Base-by-base conservation (phyloP, 2,888 invertebrate genomes). In the Ganaspis brasiliensis region DNA sequence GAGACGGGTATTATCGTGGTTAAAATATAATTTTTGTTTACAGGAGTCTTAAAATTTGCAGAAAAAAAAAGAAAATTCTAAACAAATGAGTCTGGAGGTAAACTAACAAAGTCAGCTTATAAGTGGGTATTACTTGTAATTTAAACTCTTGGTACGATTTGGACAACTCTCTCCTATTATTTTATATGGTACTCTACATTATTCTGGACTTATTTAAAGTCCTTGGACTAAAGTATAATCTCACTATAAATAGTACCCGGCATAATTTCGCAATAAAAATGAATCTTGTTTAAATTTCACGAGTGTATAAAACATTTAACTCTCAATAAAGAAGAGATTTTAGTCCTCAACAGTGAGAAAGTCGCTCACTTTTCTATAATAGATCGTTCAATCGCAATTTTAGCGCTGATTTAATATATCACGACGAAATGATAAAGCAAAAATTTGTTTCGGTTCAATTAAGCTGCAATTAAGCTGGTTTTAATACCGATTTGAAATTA, bases 211-310 rank as follows among this genome's bases (percentile, higher is more conserved):
- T 14, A 63, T 45, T 63, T 21, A 10, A 45, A 45, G 45, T 21
- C 21, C 26, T 67, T 45, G 9, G 45, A 9, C 24, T 45, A 45
- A 14, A 67, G 45, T 19, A 67, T 67, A 67, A 67, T 45, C 24
- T 21, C 24, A 67, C 9, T 21, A 45, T 45, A 67, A 67, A 67
- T 45, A 45, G 14, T 45, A 6, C 40, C 45, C 14, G 40, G 45
- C 21, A 67, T 45, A 45, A 67, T 67, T 45, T n/a, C 14, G 24
- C 45, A 45, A 40, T 45, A 45, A 67, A 67, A 35, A 37, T 16
- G 37, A 67, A 67, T 45, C 14, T 63, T 61, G 16, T 61, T 61
- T 35, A 35, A 37, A 61, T 31, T 56, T 56, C 63, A 14, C 19
- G 6, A 45, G 8, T 45, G 8, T 24, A 67, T 45, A n/a, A 67